Base-by-base conservation (phyloP, 2,797 vertebrate species). In the Neostethus bicornis region DNA sequence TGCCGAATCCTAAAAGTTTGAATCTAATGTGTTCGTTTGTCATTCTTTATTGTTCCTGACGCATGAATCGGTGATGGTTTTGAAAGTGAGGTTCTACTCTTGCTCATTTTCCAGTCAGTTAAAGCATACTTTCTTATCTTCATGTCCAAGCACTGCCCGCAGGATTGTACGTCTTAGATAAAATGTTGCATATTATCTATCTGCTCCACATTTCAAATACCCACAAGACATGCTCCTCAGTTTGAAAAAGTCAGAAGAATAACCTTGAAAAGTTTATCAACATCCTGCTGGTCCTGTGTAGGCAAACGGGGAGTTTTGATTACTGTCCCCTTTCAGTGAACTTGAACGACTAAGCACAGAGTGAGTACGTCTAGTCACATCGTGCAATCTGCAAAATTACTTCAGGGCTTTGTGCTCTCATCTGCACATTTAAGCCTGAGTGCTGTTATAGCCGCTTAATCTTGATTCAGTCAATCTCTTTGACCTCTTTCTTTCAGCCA, bases 361-460 rank as follows among this genome's bases (percentile, higher is more conserved):
- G 39, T 13, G 26, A 48, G 70, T 51, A 56, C 61, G 35, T 52
- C 52, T 19, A 47, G 50, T 43, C 64, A 54, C 53, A 51, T 73
- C 45, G 59, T 64, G 25, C 76, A 87, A 85, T 87, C 75, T 81
- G 71, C 60, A 57, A 80, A 86, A 86, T 85, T 57, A 74, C 83
- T 85, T 71, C 25, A 59, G 71, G 77, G 77, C 71, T 76, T 85
- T 80, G 53, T 61, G 71, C 69, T 73, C 75, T 85, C 75, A 80
- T 84, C 78, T 76, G 72, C 61, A 83, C 73, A 75, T 78, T 78
- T 75, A 77, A 83, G 66, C 51, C 59, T 3, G 57, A 61, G 64
- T 67, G 66, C 60, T 38, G 62, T 74, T 35, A 45, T 42, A 68
- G 70, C 65, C 70, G 74, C 76, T 84, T 81, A 62, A 78, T 84